Conservation (phyloP, 2,888 invertebrate genomes). For the Cryptus armator region DNA sequence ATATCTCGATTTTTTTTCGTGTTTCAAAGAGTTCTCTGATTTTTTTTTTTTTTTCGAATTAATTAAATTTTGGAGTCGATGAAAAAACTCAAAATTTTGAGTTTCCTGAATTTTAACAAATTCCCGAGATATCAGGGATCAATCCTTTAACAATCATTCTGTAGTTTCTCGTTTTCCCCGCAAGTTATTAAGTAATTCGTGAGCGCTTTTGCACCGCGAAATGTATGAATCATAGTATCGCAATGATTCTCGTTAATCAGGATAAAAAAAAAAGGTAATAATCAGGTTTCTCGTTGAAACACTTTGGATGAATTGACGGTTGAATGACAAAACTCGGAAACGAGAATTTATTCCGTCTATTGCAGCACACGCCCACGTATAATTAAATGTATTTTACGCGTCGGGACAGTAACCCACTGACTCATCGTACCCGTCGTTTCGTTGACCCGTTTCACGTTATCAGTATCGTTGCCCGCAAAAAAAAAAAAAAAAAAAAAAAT, state of each 20-base stretch:
- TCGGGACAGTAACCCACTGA: conserved; percentile 71
- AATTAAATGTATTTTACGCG: conserved; percentile 70
- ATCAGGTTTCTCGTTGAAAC: background rate
- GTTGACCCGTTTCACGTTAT: conserved; percentile 4
- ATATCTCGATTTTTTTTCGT: background rate
- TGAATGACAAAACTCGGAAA: background rate
- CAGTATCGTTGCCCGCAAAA: conserved; percentile 11
- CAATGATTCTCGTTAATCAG: background rate
- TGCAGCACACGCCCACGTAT: conserved; percentile 68
- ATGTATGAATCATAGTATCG: conserved; percentile 16
- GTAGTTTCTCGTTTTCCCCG: conserved; percentile 27
- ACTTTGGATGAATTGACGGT: background rate
- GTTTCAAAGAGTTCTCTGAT: background rate
- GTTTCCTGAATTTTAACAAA: background rate
- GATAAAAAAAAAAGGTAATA: background rate
- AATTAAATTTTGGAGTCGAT: background rate
- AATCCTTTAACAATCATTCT: background rate
- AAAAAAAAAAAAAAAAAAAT: conserved; percentile 4
- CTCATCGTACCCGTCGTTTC: conserved; percentile 65
- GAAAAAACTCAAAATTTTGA: no score
- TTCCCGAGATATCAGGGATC: conserved; percentile 20
- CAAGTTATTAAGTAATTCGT: conserved; percentile 15
- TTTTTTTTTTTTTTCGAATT: background rate
- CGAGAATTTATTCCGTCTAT: background rate
- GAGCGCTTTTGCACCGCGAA: conserved; percentile 25